Evolutionary conservation across 2,888 invertebrate species (phyloP).

Genomic region (Frankliniella fusca): DNA sequence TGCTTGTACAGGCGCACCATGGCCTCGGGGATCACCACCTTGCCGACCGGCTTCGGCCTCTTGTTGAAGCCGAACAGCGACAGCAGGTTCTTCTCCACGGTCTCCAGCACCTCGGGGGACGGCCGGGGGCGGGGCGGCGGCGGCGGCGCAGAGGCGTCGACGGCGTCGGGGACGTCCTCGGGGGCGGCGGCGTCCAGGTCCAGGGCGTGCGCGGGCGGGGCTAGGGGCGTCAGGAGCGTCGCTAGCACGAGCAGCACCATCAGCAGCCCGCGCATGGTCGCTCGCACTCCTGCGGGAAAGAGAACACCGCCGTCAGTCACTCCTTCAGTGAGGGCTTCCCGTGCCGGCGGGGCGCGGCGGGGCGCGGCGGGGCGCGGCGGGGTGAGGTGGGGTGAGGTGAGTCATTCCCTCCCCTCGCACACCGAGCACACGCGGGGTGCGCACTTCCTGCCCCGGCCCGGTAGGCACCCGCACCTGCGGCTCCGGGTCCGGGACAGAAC

Average conservation of each 20-base stretch:
- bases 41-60: conserved; percentile 50
- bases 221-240: conserved; percentile 39
- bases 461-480: background rate
- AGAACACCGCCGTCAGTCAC: conserved; percentile 30
- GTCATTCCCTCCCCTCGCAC: background rate
- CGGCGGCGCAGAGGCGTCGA: background rate
- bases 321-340: background rate
- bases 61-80: conserved; percentile 58
- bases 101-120: conserved; percentile 44
- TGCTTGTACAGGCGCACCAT: conserved; percentile 73
- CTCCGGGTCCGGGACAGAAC: no score
- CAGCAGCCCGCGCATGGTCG: conserved; percentile 47
- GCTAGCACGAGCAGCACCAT: conserved; percentile 45
- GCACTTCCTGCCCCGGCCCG: background rate
- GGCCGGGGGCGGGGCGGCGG: conserved; percentile 31
- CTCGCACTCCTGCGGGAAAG: conserved; percentile 44
- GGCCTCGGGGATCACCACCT: conserved; percentile 68
- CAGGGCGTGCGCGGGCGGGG: conserved; percentile 47
- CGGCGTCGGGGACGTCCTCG: conserved; percentile 30
- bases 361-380: background rate
- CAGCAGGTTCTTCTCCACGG: conserved; percentile 58
- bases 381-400: background rate
- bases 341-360: background rate
- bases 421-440: background rate
- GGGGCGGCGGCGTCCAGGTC: conserved; percentile 37